Evolutionary conservation across 1,140 invertebrate genomes (phyloP), one percentile per base, ranked within the genome.

Genomic region (Cydia strobilella): DNA sequence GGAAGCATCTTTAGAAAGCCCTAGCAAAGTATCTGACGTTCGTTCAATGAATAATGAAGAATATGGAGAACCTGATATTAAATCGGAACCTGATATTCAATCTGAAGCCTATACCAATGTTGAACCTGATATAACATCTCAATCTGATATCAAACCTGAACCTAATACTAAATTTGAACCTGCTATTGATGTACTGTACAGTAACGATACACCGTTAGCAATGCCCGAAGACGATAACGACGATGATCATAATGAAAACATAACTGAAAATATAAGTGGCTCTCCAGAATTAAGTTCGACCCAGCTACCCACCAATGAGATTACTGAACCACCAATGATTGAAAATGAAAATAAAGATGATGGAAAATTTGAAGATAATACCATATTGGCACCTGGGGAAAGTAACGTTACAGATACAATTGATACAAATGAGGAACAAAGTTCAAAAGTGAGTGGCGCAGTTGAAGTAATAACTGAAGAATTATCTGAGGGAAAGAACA

Each of bases 391-490:
- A 31, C 20, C 62, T 63, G 62, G 15, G 0, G 54, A 63, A 0
- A 66, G 15, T 2, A n/a, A 66, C 27, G 62, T 35, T 27, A 31
- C 25, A 66, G 20, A 66, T 66, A 66, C 15, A 27, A 63, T 27
- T 63, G 20, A 66, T 66, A 66, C 15, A 27, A 63, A 63, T 63
- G 62, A 63, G 15, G 63, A 65, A 31, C 63, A 35, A 35, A 31
- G 2, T 13, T 65, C 63, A 65, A 79, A 79, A 27, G 73, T 79
- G 71, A 77, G 59, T 80, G 77, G 75, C 39, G 18, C 42, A 74
- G 74, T 71, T 75, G 69, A 77, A 59, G 65, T 76, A 59, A 54
- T 74, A 59, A 48, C 74, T 62, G 75, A 79, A 77, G 79, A 80
- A 66, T 72, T 51, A 63, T 27, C 48, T 54, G 80, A 81, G 25